Evolutionary conservation across 2,888 invertebrate genomes (phyloP), one percentile per base, ranked within the genome.

Genomic region (Acrobasis consociella): DNA sequence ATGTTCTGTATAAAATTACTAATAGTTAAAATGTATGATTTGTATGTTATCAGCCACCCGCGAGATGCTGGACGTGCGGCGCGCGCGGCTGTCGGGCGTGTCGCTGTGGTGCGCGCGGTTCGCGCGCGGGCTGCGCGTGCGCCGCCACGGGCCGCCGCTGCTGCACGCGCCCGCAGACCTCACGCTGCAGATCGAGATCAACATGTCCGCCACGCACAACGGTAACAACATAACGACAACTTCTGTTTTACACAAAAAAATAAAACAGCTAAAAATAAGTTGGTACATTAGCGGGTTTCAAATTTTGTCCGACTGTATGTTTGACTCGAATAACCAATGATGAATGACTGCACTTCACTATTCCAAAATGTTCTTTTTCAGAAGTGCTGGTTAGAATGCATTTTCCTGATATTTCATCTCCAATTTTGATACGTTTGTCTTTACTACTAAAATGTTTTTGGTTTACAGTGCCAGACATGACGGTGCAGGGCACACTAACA

Each of bases 141-240:
- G 77, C 65, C 73, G 74, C 64, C 60, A 63, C 60, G 96, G 96
- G 1, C 93, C 94, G 22, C 95, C 96, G 22, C 89, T 98, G 68
- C 94, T 99, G 63, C 96, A 96, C 52, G 96, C 98, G 77, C 97
- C 96, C 71, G 97, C 97, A 71, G 95, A 95, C 69, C 91, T 99
- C 67, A 94, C 95, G 69, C 91, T 99, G 62, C 95, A 95, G 78
- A 94, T 98, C 10, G 97, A 98, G 81, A 94, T 96, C 62, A 98
- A 98, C 91, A 91, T 97, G 66, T 95, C 96, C 73, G 93, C 93
- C 56, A 86, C 89, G 53, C 93, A 93, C 71, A 91, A 93, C 67
- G 94, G 94, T 89, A 67, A 64, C 22, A 22, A 22, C 22, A 22
- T 22, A n/a, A 2, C 7, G 7, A 31, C 5, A 31, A 31, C 31